A percentile compares a stretch with the other conserved stretches of the same genome.
Conservation (phyloP, 2,113 vertebrate species). For the Aphelocoma coerulescens region DNA sequence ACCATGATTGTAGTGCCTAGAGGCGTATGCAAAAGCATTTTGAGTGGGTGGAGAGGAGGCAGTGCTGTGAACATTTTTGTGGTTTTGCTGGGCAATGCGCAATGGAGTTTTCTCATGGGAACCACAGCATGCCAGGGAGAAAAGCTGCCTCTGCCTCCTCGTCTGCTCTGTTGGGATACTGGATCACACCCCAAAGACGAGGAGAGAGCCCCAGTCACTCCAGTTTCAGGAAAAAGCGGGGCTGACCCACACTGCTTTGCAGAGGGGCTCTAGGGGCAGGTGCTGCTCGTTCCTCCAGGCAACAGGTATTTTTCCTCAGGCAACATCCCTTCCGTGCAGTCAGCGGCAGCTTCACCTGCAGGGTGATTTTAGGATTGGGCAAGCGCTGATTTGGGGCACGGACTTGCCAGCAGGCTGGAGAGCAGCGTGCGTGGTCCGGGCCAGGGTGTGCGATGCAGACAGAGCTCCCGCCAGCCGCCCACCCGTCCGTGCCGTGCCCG, state of each 20-base stretch:
- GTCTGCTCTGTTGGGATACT: neutral
- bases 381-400: neutral
- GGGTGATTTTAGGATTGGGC: neutral
- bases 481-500: neutral
- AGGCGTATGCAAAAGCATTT: slow-evolving; percentile 40
- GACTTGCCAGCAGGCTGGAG: neutral
- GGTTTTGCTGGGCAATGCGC: slow-evolving; percentile 55
- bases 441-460: neutral
- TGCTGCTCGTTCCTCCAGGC: neutral
- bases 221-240: neutral
- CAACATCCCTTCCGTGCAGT: neutral
- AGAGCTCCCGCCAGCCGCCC: neutral
- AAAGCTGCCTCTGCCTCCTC: neutral
- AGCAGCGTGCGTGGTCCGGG: neutral
- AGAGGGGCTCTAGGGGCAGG: neutral
- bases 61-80: slow-evolving; percentile 52
- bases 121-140: neutral
- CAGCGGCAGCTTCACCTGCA: neutral
- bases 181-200: neutral
- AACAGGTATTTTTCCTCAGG: neutral
- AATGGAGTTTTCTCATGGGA: slow-evolving; percentile 66
- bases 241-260: neutral
- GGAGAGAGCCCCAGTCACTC: neutral
- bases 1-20: slow-evolving; percentile 45
- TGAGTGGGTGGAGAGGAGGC: slow-evolving; percentile 55